These are phyloP conservation scores for Scelioninae gen. 1 DNA, from an alignment of 2,888 invertebrate species.

Conservation along the genomic window DNA sequence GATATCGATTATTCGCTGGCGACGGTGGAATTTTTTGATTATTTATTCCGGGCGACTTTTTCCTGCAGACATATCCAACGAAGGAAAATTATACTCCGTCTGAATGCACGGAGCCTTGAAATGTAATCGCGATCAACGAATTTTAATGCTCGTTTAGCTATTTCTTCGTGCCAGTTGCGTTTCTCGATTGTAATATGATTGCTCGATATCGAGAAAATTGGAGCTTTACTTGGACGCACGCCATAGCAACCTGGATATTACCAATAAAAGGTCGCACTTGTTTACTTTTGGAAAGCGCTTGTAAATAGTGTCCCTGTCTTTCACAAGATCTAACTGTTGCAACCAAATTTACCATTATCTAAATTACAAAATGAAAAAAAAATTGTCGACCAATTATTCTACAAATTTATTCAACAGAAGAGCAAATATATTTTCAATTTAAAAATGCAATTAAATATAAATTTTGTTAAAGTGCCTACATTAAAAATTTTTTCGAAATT, in stretches of 20 bases:
- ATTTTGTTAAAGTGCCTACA: too few species aligned
- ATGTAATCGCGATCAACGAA: conserved; percentile 70
- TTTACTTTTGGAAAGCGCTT: conserved; percentile 62
- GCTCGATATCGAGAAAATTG: conserved; percentile 81
- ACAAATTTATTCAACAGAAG: too few species aligned
- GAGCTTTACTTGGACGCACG: conserved; percentile 78
- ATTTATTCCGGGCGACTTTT: conserved; percentile 66
- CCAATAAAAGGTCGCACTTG: conserved; percentile 67
- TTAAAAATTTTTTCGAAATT: too few species aligned
- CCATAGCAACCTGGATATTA: conserved; percentile 76
- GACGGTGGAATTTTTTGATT: conserved; percentile 59
- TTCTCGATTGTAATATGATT: conserved; percentile 82
- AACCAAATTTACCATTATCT: conserved; percentile 21
- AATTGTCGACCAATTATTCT: not conserved
- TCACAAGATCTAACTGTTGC: conserved; percentile 18
- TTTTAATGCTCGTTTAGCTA: conserved; percentile 69
- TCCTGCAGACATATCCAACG: conserved; percentile 60
- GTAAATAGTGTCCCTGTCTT: conserved; percentile 55
- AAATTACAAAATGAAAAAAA: not conserved
- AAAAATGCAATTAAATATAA: too few species aligned
- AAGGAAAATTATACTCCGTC: conserved; percentile 66
- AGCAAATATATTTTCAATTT: too few species aligned
- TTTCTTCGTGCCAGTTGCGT: conserved; percentile 76
- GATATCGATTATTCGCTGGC: conserved; percentile 61
- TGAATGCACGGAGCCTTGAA: conserved; percentile 62